Conservation (phyloP, 1,140 invertebrate genomes). For the Telenomus remus region DNA sequence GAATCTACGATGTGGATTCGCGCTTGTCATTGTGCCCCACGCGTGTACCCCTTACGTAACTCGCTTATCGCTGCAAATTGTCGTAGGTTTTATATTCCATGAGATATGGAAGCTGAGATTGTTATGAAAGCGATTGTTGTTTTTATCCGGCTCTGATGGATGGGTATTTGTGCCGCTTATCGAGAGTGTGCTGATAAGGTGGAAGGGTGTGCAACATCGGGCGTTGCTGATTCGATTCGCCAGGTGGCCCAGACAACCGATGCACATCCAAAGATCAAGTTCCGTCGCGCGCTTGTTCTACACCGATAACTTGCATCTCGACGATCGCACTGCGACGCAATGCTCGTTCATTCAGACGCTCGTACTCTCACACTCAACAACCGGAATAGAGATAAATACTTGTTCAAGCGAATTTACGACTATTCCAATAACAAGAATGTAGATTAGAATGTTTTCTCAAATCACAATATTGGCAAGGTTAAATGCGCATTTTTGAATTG, state of each 20-base stretch:
- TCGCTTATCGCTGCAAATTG: conserved; percentile 44
- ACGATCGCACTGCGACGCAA: conserved; percentile 49
- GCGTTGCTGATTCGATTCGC: conserved; percentile 4
- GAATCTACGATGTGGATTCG: conserved; percentile 63
- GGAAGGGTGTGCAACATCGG: too few species aligned
- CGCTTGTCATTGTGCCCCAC: conserved; percentile 28
- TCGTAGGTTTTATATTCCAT: conserved; percentile 36
- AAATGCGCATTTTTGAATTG: too few species aligned
- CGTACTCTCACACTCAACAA: conserved; percentile 31
- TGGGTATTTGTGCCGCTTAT: too few species aligned
- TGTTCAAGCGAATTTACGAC: conserved; percentile 33
- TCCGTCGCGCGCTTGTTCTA: conserved; percentile 31
- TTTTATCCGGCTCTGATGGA: not conserved
- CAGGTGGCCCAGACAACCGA: conserved; percentile 26
- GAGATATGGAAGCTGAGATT: conserved; percentile 32
- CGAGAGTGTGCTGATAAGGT: too few species aligned
- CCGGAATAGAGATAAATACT: conserved; percentile 20
- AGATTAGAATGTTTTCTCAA: too few species aligned
- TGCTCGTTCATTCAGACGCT: conserved; percentile 63
- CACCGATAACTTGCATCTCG: conserved; percentile 53
- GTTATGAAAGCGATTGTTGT: conserved; percentile 55
- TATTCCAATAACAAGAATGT: not conserved
- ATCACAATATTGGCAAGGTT: too few species aligned
- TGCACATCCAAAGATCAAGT: conserved; percentile 41
- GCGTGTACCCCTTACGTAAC: conserved; percentile 28